Conservation (phyloP, 2,797 vertebrate species). For the Phaenicophaeus curvirostris region DNA sequence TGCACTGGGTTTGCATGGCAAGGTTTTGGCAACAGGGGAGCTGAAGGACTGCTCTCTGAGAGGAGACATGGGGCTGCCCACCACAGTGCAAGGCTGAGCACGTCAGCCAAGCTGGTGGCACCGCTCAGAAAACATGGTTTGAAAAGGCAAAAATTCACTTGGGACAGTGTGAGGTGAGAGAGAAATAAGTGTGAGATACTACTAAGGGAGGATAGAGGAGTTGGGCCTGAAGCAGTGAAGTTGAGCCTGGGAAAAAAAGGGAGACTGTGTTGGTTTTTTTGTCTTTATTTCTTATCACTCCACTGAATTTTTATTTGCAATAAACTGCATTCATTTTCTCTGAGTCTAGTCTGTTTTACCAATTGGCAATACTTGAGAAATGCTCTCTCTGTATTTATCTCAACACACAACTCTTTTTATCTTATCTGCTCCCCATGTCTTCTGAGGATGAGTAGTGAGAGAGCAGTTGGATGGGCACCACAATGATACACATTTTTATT, state of each 20-base stretch:
- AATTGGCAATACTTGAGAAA: background rate
- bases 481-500: background rate
- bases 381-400: background rate
- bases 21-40: background rate
- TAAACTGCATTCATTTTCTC: background rate
- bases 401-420: background rate
- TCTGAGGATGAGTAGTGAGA: background rate
- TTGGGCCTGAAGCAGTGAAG: background rate
- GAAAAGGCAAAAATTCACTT: background rate
- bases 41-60: background rate
- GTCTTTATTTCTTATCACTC: background rate
- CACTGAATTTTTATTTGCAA: background rate
- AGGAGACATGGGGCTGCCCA: background rate
- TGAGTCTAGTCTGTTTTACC: background rate
- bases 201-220: background rate
- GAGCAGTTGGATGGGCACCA: background rate
- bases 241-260: background rate
- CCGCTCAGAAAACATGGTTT: background rate
- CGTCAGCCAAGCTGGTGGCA: background rate
- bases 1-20: background rate
- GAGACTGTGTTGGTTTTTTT: background rate
- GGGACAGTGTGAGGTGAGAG: background rate
- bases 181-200: background rate
- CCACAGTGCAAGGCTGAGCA: background rate
- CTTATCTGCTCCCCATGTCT: background rate